These are phyloP conservation scores for Drosophila insularis DNA, from an alignment of 1,140 invertebrate genomes.

Conservation along the genomic window DNA sequence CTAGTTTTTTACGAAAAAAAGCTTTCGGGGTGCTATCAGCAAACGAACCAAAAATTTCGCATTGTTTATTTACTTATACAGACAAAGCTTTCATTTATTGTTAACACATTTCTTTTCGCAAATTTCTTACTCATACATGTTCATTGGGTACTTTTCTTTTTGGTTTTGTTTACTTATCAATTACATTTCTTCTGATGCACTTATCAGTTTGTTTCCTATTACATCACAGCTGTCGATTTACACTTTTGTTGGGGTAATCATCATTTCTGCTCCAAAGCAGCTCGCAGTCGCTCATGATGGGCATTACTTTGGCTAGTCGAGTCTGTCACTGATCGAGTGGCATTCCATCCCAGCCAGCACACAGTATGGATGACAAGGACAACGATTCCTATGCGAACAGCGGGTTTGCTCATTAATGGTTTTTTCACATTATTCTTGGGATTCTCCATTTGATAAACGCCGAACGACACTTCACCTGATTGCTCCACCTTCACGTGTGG, in stretches of 20 bases:
- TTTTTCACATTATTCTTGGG: slow-evolving; percentile 26
- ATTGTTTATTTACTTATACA: slow-evolving; percentile 1
- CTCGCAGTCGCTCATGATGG: slow-evolving; percentile 46
- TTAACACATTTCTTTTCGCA: not conserved
- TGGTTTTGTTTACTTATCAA: not conserved
- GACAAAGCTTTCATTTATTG: not conserved
- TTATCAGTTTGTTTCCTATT: not conserved
- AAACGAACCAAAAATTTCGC: not conserved
- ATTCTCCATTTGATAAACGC: slow-evolving; percentile 41
- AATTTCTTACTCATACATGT: not conserved
- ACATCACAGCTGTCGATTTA: slow-evolving; percentile 1
- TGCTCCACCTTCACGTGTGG: slow-evolving; percentile 16
- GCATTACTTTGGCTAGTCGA: slow-evolving; percentile 29
- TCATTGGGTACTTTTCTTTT: not conserved
- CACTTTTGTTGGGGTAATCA: not conserved
- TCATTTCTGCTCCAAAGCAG: slow-evolving; percentile 39
- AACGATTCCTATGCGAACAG: slow-evolving; percentile 59
- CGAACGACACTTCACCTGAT: slow-evolving; percentile 15
- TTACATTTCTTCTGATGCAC: not conserved
- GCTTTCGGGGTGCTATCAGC: not conserved
- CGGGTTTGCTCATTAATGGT: slow-evolving; percentile 38
- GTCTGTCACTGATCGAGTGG: slow-evolving; percentile 26
- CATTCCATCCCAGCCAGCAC: slow-evolving; percentile 61
- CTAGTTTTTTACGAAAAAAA: not conserved
- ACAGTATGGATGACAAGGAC: slow-evolving; percentile 58